Conservation (phyloP, 2,888 invertebrate genomes). For the Oscheius sp. region DNA sequence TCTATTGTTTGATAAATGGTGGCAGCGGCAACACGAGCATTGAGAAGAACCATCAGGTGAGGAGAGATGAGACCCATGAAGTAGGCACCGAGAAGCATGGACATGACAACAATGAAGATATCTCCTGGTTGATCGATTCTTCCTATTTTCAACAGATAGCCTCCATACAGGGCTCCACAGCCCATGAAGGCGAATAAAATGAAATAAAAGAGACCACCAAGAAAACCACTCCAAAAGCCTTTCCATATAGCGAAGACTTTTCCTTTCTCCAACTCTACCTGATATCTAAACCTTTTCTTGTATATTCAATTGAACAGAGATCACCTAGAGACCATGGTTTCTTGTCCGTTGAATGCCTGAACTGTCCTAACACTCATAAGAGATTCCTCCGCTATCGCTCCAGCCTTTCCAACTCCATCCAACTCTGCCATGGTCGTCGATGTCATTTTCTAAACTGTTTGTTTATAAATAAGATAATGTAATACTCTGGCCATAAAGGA, state of each 20-base stretch:
- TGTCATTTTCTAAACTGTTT: constrained; percentile 48
- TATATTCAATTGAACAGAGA: background rate
- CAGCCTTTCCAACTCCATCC: constrained; percentile 53
- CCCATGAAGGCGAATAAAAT: constrained; percentile 57
- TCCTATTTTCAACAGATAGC: constrained; percentile 52
- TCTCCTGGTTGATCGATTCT: constrained; percentile 57
- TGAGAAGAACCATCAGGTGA: constrained; percentile 53
- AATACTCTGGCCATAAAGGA: constrained; percentile 56
- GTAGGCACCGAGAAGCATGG: constrained; percentile 57
- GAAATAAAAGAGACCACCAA: constrained; percentile 61
- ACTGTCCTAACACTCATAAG: constrained; percentile 60
- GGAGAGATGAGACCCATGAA: constrained; percentile 55
- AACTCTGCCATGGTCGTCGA: constrained; percentile 47
- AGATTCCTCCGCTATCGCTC: constrained; percentile 61
- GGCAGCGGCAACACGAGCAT: constrained; percentile 51
- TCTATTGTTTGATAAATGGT: constrained; percentile 52
- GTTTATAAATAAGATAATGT: background rate
- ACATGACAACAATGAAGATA: constrained; percentile 59
- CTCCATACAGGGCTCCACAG: constrained; percentile 57
- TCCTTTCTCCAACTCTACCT: constrained; percentile 45
- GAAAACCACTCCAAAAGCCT: constrained; percentile 59
- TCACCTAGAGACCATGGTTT: constrained; percentile 52
- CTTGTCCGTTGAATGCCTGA: constrained; percentile 61
- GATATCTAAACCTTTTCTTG: constrained; percentile 34
- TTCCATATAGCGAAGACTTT: constrained; percentile 54